Conservation (phyloP, 2,113 vertebrate species). For the Bos javanicus region DNA sequence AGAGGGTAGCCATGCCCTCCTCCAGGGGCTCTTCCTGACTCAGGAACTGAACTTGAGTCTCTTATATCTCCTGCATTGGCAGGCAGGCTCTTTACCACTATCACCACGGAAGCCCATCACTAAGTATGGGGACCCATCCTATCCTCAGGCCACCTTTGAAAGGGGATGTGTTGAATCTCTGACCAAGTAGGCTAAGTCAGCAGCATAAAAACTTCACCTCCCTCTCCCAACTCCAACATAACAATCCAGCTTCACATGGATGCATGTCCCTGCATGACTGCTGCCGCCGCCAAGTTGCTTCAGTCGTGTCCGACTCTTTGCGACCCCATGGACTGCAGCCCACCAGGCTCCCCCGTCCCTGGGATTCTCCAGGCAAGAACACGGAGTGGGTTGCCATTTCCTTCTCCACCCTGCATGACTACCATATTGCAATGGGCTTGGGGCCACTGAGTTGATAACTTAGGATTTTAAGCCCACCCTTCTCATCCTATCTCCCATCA, state of each 20-base stretch:
- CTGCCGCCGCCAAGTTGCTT: too few relatives aligned
- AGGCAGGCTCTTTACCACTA: neutral
- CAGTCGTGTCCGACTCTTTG: too few relatives aligned
- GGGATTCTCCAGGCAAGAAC: too few relatives aligned
- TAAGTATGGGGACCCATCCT: neutral
- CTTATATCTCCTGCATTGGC: neutral
- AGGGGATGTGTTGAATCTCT: neutral
- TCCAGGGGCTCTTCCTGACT: neutral
- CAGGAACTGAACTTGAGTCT: neutral
- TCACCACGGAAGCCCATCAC: neutral
- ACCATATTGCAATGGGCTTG: neutral
- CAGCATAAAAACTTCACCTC: neutral
- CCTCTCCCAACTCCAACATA: neutral
- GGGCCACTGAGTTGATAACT: neutral
- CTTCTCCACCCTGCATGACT: too few relatives aligned
- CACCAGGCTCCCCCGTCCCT: too few relatives aligned
- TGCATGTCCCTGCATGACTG: too few relatives aligned
- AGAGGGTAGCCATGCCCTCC: neutral
- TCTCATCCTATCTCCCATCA: neutral
- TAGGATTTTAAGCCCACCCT: neutral
- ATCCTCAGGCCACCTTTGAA: neutral
- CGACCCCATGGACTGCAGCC: too few relatives aligned
- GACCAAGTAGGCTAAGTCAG: neutral
- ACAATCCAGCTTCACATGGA: neutral
- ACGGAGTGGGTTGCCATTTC: too few relatives aligned